A percentile compares a stretch with the other conserved stretches of the same genome.
phyloP scores from a whole-genome alignment of 2,113 vertebrate species.

The Coptodon rendalli region DNA sequence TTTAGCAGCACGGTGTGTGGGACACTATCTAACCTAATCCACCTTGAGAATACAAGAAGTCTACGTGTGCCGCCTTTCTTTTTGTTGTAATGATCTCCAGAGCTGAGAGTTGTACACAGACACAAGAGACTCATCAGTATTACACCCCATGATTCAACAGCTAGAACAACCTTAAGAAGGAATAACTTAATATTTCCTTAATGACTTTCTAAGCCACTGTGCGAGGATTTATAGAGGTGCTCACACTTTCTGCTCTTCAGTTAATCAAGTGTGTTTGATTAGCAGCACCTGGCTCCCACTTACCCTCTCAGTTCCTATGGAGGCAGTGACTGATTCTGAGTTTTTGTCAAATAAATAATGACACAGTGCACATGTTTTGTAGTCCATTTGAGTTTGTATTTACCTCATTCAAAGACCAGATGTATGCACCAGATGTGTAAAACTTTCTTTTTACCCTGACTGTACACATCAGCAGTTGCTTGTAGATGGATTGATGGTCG shows the following conservation, averaged over 20 bases:
- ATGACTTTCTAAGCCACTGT: neutral
- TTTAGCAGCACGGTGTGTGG: neutral
- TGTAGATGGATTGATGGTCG: rapidly evolving
- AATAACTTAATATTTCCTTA: neutral
- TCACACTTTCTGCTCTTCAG: neutral
- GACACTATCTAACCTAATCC: neutral
- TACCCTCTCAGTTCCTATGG: neutral
- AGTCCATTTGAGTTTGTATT: neutral
- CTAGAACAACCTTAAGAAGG: neutral
- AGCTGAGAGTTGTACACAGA: neutral
- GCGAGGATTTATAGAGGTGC: neutral
- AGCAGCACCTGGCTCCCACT: neutral
- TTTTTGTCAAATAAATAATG: neutral
- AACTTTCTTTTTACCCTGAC: neutral
- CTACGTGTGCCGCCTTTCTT: neutral
- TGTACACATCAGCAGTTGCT: neutral
- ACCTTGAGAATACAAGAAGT: neutral
- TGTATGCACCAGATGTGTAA: neutral
- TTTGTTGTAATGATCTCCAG: neutral
- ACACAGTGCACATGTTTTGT: neutral
- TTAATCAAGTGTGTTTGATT: neutral
- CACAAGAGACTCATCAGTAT: neutral
- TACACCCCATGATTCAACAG: neutral
- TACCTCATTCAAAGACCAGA: neutral
- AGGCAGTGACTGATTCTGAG: neutral